Percentiles rank a stretch among this genome's conserved stretches.
phyloP scores from a whole-genome alignment of 2,113 vertebrate genomes.

The Lagopus muta region DNA sequence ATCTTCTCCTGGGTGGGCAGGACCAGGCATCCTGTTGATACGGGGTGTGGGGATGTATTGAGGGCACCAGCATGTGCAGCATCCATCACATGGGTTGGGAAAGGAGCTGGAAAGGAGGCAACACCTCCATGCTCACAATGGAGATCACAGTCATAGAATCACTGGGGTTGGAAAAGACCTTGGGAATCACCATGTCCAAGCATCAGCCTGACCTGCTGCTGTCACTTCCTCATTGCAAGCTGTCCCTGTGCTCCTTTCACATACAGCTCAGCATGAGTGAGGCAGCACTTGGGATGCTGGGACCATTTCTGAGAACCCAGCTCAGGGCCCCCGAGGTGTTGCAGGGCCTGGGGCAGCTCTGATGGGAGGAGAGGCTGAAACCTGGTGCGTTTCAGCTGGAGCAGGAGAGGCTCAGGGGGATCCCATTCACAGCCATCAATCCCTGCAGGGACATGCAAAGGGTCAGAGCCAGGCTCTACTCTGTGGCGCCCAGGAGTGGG shows the following conservation, averaged over 20 bases:
- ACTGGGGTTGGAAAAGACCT: neutral
- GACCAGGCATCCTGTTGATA: too few relatives aligned
- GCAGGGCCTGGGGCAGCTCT: too few relatives aligned
- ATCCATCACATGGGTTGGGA: accelerated
- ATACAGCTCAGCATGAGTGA: neutral
- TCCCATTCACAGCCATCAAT: neutral
- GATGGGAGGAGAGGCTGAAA: too few relatives aligned
- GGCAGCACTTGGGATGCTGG: neutral
- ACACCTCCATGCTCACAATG: accelerated
- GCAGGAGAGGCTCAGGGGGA: neutral
- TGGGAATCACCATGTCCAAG: neutral
- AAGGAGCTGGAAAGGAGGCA: accelerated
- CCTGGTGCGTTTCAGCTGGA: too few relatives aligned
- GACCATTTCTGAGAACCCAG: neutral
- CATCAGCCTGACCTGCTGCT: neutral
- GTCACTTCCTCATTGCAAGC: neutral
- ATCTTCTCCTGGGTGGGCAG: neutral
- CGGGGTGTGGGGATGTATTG: accelerated
- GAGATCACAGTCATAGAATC: neutral
- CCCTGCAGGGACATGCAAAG: neutral
- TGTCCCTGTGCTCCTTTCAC: neutral
- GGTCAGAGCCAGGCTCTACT: neutral
- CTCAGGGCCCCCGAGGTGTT: too few relatives aligned
- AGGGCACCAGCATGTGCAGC: neutral
- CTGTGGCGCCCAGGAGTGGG: neutral